Percentiles rank a stretch among this genome's conserved stretches.
These are phyloP conservation scores for Zaprionus tsacasi DNA, from an alignment of 1,140 invertebrate genomes.

Conservation along the genomic window DNA sequence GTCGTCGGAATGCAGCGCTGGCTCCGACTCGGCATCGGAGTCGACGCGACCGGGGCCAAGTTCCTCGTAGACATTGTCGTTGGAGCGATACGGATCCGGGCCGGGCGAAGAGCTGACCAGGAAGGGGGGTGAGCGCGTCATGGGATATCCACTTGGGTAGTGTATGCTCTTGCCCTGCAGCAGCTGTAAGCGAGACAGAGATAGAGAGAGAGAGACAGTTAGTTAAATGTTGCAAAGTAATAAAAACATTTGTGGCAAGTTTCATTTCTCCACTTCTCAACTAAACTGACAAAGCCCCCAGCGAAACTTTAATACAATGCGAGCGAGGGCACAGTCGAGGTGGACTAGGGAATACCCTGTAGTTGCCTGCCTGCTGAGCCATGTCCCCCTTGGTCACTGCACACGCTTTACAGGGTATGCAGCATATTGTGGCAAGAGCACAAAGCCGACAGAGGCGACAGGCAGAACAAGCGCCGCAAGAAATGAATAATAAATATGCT, in stretches of 20 bases:
- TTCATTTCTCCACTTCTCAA: constrained; percentile 1
- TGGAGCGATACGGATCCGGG: constrained; percentile 88
- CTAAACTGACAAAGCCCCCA: too few relatives aligned
- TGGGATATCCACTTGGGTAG: constrained; percentile 86
- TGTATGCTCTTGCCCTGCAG: constrained; percentile 88
- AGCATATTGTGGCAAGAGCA: neutral
- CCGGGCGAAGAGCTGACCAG: constrained; percentile 89
- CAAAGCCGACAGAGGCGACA: constrained; percentile 1
- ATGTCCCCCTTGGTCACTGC: neutral
- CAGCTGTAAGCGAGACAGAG: constrained; percentile 86
- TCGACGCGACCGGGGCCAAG: constrained; percentile 85
- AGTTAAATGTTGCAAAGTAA: constrained; percentile 8
- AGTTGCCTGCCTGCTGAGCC: neutral
- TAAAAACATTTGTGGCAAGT: constrained; percentile 7
- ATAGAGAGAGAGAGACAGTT: constrained; percentile 34
- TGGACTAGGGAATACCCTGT: neutral
- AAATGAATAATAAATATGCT: constrained; percentile 68
- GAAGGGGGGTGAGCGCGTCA: constrained; percentile 86
- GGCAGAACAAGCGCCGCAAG: constrained; percentile 49
- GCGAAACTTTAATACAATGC: constrained; percentile 5
- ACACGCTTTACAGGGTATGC: constrained; percentile 13
- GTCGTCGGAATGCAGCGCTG: constrained; percentile 87
- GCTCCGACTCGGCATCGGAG: constrained; percentile 87
- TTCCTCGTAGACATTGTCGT: constrained; percentile 90
- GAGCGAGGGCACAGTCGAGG: neutral